phyloP scores from a whole-genome alignment of 2,888 invertebrate genomes.

The Deilephila porcellus region DNA sequence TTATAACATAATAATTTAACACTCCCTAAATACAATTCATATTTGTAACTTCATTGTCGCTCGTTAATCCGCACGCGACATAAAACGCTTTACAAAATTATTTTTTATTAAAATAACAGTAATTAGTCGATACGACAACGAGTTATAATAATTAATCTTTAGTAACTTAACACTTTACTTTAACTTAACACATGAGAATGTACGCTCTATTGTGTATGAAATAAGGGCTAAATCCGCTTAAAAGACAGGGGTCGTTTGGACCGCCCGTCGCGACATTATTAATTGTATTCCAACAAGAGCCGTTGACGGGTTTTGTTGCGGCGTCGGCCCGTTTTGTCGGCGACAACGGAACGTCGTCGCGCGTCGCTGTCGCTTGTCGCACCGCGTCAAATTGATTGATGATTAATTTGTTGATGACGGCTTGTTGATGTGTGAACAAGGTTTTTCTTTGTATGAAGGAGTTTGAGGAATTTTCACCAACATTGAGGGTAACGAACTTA shows the following conservation, averaged over 20 bases:
- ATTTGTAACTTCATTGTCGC: slow-evolving; percentile 10
- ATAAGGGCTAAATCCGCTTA: slow-evolving; percentile 41
- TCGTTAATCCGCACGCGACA: slow-evolving; percentile 13
- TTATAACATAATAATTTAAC: neutral
- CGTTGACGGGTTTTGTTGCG: slow-evolving; percentile 56
- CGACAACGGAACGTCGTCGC: slow-evolving; percentile 44
- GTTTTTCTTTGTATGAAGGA: slow-evolving; percentile 22
- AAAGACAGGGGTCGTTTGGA: slow-evolving; percentile 42
- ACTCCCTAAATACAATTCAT: slow-evolving; percentile 15
- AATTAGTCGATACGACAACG: slow-evolving; percentile 48
- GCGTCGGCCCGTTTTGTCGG: slow-evolving; percentile 55
- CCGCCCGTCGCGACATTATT: slow-evolving; percentile 46
- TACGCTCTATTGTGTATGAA: neutral
- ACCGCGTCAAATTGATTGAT: slow-evolving; percentile 41
- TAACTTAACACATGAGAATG: slow-evolving; percentile 37
- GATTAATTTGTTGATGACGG: slow-evolving; percentile 32
- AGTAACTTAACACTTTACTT: slow-evolving; percentile 39
- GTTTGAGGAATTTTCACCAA: slow-evolving; percentile 10
- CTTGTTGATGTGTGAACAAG: slow-evolving; percentile 22
- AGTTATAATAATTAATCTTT: slow-evolving; percentile 52
- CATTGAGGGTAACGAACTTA: slow-evolving; percentile 19
- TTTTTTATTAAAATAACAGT: slow-evolving; percentile 47
- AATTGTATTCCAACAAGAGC: slow-evolving; percentile 56
- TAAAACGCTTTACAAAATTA: slow-evolving; percentile 13
- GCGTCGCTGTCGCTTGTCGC: slow-evolving; percentile 36